Evolutionary conservation across 2,113 vertebrate genomes (phyloP), one percentile per base, ranked within the genome.

Genomic region (Rhabdomys dilectus): DNA sequence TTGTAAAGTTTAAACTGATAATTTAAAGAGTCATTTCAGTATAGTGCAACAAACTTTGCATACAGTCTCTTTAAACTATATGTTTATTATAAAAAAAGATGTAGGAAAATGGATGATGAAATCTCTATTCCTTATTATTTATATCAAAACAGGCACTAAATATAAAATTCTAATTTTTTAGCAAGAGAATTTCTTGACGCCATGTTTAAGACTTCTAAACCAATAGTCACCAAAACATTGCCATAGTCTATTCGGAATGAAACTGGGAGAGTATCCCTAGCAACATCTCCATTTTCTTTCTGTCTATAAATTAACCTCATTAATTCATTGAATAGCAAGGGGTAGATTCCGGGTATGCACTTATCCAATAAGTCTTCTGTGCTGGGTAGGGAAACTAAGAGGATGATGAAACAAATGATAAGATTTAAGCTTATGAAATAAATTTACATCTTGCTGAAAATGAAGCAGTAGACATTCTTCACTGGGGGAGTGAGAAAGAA

Each of bases 381-480:
- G 34, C 16, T 76, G 72, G 36, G 13, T 87, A 24, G 17, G 84
- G 15, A 92, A 26, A 90, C 48, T 73, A 53, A 81, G 17, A 17
- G 64, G n/a, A 72, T 76, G 24, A 60, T 58, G 56, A 85, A 95
- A 89, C 42, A 85, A 92, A n/a, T 5, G 24, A 4, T 64, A 66
- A 75, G 31, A 90, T 70, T 85, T 89, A 91, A 95, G 80, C n/a
- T 60, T 78, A 95, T 68, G 36, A 87, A 97, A 91, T 91, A 84
- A 82, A 87, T 90, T 19, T 75, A 60, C 2, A 42, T 58, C 91
- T 42, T 91, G 34, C 68, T 88, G 7, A 78, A 73, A 90, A 88
- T 45, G 22, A 92, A 29, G 29, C 82, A 87, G 51, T 77, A 34
- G 5, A 85, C 92, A 12, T 62, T 88, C 16, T 68, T 90, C 12